A percentile compares a stretch with the other conserved stretches of the same genome.
Evolutionary conservation across 2,888 invertebrate genomes (phyloP).

Genomic region (Drosophila picticornis): DNA sequence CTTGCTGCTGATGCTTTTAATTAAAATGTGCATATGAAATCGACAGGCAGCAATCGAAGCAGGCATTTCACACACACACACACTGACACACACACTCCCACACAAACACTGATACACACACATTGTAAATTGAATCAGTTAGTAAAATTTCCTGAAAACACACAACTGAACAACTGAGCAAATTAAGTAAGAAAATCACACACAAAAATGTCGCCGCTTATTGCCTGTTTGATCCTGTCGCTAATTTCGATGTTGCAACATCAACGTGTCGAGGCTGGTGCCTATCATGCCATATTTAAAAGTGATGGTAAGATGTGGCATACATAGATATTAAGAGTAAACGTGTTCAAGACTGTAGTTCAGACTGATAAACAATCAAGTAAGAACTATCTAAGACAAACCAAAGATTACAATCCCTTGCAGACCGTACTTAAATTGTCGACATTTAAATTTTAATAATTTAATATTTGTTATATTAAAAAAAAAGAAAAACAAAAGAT

Average conservation of each 20-base stretch:
- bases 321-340: neutral
- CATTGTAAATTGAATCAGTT: conserved; percentile 55
- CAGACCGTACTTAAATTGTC: neutral
- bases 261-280: neutral
- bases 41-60: conserved; percentile 38
- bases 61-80: conserved; percentile 45
- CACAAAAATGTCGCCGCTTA: conserved; percentile 41
- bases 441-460: neutral
- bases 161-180: conserved; percentile 7
- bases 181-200: conserved; percentile 1
- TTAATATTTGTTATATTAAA: neutral
- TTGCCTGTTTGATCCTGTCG: conserved; percentile 15
- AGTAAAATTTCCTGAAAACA: conserved; percentile 57
- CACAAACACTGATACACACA: conserved; percentile 18
- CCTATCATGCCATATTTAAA: conserved; percentile 26
- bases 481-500: neutral
- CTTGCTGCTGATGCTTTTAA: conserved; percentile 50
- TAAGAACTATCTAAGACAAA: neutral
- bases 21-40: conserved; percentile 72
- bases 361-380: neutral
- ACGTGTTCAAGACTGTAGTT: neutral
- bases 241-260: conserved; percentile 11
- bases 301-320: conserved; percentile 22
- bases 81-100: conserved; percentile 9
- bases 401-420: neutral